phyloP scores from a whole-genome alignment of 2,888 invertebrate species.

The Perithous albicinctus region DNA sequence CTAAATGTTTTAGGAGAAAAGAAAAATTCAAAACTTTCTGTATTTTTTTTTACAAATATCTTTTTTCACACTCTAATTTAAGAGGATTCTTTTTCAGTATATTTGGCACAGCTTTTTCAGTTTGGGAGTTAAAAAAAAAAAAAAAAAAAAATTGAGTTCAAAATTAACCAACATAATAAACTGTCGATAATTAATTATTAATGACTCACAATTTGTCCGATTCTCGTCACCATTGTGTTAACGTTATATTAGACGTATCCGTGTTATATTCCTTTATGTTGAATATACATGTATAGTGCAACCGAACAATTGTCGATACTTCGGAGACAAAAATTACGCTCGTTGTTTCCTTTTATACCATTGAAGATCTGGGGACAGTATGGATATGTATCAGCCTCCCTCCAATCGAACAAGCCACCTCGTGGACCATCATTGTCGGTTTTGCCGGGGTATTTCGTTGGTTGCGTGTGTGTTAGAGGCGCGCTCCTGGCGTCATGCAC shows the following conservation, averaged over 20 bases:
- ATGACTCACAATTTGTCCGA: conserved; percentile 58
- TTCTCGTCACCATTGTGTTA: conserved; percentile 35
- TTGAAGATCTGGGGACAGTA: not conserved
- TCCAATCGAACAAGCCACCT: conserved; percentile 22
- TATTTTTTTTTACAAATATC: no score
- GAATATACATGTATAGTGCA: not conserved
- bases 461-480: conserved; percentile 11
- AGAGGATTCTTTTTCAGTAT: no score
- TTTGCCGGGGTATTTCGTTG: not conserved
- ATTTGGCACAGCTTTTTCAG: no score
- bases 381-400: conserved; percentile 32
- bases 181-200: no score
- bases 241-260: not conserved
- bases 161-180: no score
- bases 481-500: not conserved
- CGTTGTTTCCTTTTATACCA: conserved; percentile 13
- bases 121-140: no score
- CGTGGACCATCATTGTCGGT: conserved; percentile 40
- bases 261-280: not conserved
- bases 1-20: no score
- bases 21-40: no score
- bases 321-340: conserved; percentile 18
- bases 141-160: no score
- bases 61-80: no score
- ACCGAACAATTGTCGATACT: not conserved